Base-by-base conservation (phyloP, 2,797 vertebrate genomes). In the Liparis tanakae region DNA sequence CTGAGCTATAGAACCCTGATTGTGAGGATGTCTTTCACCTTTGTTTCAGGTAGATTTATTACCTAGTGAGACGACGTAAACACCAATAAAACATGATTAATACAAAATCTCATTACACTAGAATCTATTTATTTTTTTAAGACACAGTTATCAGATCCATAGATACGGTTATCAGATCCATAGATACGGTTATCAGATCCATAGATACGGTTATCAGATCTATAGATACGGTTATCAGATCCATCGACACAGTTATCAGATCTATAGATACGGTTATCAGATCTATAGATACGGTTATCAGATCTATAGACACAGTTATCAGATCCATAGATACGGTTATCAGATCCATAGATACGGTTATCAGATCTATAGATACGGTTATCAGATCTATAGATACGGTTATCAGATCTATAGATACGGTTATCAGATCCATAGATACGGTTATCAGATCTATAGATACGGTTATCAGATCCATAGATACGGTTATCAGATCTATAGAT, bases 1-100 rank as follows among this genome's bases (percentile, higher is more conserved):
- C 10, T 76, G 30, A 76, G 69, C 74, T 30, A 70, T 70, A 34
- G 15, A 65, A 13, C 10, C 0, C 1, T 18, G 58, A 7, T 57
- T 55, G 15, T 68, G 15, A 61, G 5, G 18, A 14, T 43, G n/a
- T 46, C 33, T 62, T 46, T 51, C n/a, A 43, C 5, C 20, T 1
- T 37, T n/a, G 43, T 55, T 33, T 59, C 34, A 8, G 37, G 22
- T 43, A 14, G 33, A 30, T 34, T 39, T 39, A 5, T 34, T 39
- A 51, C 44, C 33, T 33, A 43, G 12, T 33, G 9, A 44, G 17
- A 33, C 25, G 50, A 66, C 62, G 36, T 51, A 48, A 74, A 80
- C 25, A 18, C 51, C 17, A 68, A 39, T 63, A 46, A 33, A 48
- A 62, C 36, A 15, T 12, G 5, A 37, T 61, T 6, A 7, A 18